phyloP scores from a whole-genome alignment of 2,113 vertebrate species.

The Podiceps cristatus region DNA sequence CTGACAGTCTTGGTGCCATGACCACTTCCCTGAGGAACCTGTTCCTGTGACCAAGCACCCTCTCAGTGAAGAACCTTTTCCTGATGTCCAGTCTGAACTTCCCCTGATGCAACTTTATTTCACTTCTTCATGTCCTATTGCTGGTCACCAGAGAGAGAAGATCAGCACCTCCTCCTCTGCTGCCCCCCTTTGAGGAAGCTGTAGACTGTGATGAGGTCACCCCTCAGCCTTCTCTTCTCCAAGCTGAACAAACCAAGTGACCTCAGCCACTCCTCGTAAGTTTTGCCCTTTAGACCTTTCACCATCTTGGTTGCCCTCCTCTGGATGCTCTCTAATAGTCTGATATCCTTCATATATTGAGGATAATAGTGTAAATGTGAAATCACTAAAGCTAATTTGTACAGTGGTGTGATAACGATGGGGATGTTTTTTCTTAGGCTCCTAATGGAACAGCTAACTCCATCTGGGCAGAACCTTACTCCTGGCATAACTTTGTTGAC shows the following conservation, averaged over 20 bases:
- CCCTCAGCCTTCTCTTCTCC: neutral
- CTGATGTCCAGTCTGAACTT: neutral
- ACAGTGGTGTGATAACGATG: neutral
- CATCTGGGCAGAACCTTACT: neutral
- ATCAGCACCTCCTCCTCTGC: neutral
- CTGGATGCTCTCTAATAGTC: neutral
- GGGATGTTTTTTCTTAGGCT: neutral
- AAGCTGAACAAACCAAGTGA: neutral
- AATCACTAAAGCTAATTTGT: neutral
- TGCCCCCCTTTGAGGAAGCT: neutral
- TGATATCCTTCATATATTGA: neutral
- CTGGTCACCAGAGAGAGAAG: neutral
- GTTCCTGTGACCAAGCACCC: rapidly evolving
- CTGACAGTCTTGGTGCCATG: neutral
- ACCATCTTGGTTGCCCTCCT: neutral
- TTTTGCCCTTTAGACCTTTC: neutral
- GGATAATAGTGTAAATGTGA: neutral
- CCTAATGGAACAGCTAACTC: neutral
- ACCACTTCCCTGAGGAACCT: neutral
- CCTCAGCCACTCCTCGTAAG: neutral
- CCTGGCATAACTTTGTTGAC: neutral
- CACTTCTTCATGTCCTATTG: rapidly evolving
- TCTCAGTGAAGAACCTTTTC: neutral
- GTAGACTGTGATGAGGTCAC: neutral
- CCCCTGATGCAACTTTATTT: neutral